A percentile compares a stretch with the other conserved stretches of the same genome.
These are phyloP conservation scores for Cygnus atratus DNA, from an alignment of 2,113 vertebrate species.

Conservation along the genomic window DNA sequence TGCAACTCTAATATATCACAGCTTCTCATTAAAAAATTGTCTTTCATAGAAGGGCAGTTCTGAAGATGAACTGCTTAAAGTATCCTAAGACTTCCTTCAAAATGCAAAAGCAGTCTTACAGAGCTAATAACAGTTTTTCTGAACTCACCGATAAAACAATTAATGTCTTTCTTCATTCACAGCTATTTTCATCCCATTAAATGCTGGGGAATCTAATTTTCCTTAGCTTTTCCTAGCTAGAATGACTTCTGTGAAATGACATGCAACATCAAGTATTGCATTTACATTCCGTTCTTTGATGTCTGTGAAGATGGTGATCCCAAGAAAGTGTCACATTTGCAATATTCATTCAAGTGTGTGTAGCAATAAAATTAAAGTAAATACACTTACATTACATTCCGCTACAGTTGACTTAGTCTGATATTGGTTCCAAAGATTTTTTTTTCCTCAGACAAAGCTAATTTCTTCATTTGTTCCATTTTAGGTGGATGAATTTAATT, in stretches of 20 bases:
- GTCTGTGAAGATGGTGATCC: neutral
- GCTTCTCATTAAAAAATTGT: neutral
- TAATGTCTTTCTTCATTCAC: neutral
- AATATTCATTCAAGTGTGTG: neutral
- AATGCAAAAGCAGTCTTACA: neutral
- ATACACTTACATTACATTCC: neutral
- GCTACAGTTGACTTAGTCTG: neutral
- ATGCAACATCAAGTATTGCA: neutral
- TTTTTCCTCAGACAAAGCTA: neutral
- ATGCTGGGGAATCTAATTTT: constrained; percentile 10
- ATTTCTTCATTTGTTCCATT: neutral
- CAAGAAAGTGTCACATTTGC: neutral
- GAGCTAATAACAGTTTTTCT: neutral
- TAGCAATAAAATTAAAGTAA: neutral
- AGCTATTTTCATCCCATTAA: neutral
- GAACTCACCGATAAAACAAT: constrained; percentile 1
- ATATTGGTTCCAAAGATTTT: neutral
- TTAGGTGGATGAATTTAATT: neutral
- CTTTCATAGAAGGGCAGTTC: neutral
- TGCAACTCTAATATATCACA: neutral
- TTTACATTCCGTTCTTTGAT: constrained; percentile 5
- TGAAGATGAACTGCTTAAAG: neutral
- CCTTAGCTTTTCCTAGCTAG: neutral
- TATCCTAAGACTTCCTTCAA: neutral
- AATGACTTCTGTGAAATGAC: neutral